Evolutionary conservation across 2,113 vertebrate species (phyloP).

Genomic region (pig (Sus scrofa)): T2T-Sscrofa CM000812.6:11090501-11091000

Average conservation of each 20-base stretch:
- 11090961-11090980: slow-evolving; percentile 16
- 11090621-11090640: neutral
- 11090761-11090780: neutral
- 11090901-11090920: neutral
- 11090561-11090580: too few relatives aligned
- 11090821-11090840: fast-evolving
- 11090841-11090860: neutral
- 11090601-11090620: neutral
- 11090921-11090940: slow-evolving; percentile 13
- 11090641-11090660: neutral
- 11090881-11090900: neutral
- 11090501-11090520: too few relatives aligned
- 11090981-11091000: neutral
- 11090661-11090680: fast-evolving
- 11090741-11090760: too few relatives aligned
- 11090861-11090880: neutral
- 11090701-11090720: neutral
- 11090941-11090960: neutral
- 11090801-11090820: neutral
- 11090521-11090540: fast-evolving
- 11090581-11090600: neutral
- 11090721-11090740: fast-evolving
- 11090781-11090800: neutral
- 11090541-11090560: neutral
- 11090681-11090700: neutral